Conservation (phyloP, 2,797 vertebrate species). For the Phyllotis vaccarum region DNA sequence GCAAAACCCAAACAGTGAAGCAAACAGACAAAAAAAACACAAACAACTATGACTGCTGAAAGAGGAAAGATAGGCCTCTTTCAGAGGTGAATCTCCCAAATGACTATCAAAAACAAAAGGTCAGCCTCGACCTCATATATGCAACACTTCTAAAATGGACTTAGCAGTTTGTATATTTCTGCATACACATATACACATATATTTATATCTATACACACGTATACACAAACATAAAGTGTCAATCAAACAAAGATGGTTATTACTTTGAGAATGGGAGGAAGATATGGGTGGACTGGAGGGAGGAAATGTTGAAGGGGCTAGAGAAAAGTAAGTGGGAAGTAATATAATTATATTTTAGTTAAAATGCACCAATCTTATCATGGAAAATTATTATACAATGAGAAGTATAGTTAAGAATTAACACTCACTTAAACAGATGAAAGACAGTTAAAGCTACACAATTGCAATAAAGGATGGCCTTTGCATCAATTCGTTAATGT, state of each 20-base stretch:
- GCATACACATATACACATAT: background rate
- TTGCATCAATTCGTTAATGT: slow-evolving; percentile 41
- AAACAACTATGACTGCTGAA: background rate
- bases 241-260: background rate
- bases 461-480: slow-evolving; percentile 44
- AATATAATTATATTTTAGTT: background rate
- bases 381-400: slow-evolving; percentile 22
- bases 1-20: background rate
- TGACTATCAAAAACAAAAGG: background rate
- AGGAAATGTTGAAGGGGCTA: background rate
- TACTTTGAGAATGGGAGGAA: background rate
- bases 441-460: slow-evolving; percentile 26
- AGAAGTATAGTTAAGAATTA: slow-evolving; percentile 47
- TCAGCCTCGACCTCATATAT: background rate
- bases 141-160: background rate
- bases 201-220: background rate
- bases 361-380: background rate
- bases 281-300: background rate
- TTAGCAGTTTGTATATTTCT: background rate
- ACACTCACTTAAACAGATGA: slow-evolving; percentile 58
- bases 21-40: background rate
- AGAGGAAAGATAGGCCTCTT: too few relatives aligned
- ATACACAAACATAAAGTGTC: background rate
- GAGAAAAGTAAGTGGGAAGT: background rate
- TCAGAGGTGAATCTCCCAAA: background rate